These are phyloP conservation scores for Reinhardtius hippoglossoides DNA, from an alignment of 2,113 vertebrate genomes.

Conservation along the genomic window DNA sequence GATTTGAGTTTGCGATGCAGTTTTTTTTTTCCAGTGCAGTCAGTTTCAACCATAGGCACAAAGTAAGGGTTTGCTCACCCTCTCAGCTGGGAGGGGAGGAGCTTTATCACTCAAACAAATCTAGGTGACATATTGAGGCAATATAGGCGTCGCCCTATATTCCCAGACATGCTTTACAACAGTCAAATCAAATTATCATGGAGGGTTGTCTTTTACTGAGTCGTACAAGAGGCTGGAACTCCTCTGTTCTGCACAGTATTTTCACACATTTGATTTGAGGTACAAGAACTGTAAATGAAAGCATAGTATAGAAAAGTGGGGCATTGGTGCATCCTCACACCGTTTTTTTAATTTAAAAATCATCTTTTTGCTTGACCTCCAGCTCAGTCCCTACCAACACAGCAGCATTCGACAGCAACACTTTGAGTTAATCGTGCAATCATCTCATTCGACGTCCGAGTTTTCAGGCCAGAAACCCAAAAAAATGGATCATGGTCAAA, in stretches of 20 bases:
- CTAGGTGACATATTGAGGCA: conserved; percentile 27
- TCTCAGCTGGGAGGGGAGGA: conserved; percentile 13
- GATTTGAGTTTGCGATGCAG: conserved; percentile 42
- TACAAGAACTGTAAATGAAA: conserved; percentile 46
- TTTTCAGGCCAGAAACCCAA: conserved; percentile 3
- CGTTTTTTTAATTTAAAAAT: background rate
- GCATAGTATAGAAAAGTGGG: conserved; percentile 6
- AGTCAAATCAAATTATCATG: conserved; percentile 52
- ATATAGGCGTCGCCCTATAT: conserved; percentile 23
- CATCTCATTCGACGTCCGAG: background rate
- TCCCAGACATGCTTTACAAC: conserved; percentile 48
- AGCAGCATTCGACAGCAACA: conserved; percentile 5
- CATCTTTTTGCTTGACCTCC: conserved; percentile 27
- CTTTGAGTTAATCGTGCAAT: conserved; percentile 14
- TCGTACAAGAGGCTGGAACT: conserved; percentile 57
- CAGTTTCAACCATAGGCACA: background rate
- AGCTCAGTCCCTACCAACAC: conserved; percentile 20
- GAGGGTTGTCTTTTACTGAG: conserved; percentile 26
- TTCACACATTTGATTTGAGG: conserved; percentile 25
- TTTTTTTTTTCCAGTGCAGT: conserved; percentile 31
- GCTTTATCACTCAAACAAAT: conserved; percentile 33
- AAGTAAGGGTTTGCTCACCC: conserved; percentile 11
- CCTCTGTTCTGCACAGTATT: conserved; percentile 45
- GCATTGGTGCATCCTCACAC: conserved; percentile 26
- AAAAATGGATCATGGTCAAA: conserved; percentile 3